Conservation (phyloP, 2,888 invertebrate genomes). For the Therioaphis trifolii region DNA sequence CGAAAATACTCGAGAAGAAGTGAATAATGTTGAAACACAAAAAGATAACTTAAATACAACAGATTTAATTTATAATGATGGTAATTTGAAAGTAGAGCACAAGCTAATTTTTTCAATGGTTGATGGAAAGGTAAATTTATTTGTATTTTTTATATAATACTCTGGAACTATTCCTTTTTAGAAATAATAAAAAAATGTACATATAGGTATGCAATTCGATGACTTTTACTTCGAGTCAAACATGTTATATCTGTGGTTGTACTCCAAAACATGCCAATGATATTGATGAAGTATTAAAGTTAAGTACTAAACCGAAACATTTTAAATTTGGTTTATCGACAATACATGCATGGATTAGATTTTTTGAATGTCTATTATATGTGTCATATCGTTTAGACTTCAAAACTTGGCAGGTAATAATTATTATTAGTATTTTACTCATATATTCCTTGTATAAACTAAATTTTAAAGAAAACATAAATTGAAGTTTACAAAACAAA, state of each 20-base stretch:
- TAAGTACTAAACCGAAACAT: background rate
- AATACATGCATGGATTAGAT: too few species aligned
- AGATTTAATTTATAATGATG: background rate
- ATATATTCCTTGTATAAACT: too few species aligned
- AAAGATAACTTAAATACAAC: too few species aligned
- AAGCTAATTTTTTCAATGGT: background rate
- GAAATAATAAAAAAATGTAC: background rate
- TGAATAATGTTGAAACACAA: background rate
- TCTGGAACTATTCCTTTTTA: background rate
- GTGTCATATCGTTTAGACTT: background rate
- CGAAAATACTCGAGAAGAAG: constrained; percentile 34
- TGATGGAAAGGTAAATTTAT: constrained; percentile 10
- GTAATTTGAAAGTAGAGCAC: background rate
- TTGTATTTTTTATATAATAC: background rate
- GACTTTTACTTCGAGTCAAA: background rate
- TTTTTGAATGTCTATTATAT: constrained; percentile 14
- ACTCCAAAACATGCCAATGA: background rate
- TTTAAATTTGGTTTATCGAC: constrained; percentile 16
- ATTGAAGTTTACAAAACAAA: background rate
- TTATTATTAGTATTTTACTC: background rate
- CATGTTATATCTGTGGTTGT: too few species aligned
- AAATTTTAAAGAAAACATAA: background rate
- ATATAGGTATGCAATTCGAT: constrained; percentile 21
- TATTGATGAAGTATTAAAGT: constrained; percentile 20
- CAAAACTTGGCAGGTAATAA: constrained; percentile 5